Evolutionary conservation across 2,888 invertebrate genomes (phyloP).

Genomic region (Agrenia bidenticulata): DNA sequence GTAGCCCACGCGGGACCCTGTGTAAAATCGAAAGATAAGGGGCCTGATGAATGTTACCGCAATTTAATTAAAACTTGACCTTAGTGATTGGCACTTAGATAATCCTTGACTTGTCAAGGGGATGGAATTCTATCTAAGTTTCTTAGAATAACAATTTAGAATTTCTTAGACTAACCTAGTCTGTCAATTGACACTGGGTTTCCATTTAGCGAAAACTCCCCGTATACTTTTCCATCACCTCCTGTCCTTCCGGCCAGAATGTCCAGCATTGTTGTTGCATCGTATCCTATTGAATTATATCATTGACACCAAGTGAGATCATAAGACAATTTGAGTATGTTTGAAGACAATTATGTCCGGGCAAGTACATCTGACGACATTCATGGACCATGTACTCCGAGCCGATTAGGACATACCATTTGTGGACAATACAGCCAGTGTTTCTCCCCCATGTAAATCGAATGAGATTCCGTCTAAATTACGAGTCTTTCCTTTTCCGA

Average conservation of each 20-base stretch:
- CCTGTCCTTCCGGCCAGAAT: constrained; percentile 68
- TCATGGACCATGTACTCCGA: too few species aligned
- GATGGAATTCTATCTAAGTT: too few species aligned
- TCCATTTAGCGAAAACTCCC: constrained; percentile 84
- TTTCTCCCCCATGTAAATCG: constrained; percentile 87
- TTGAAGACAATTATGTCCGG: too few species aligned
- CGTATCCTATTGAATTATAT: constrained; percentile 63
- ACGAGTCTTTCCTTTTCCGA: constrained; percentile 60
- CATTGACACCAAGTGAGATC: background rate
- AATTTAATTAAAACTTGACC: too few species aligned
- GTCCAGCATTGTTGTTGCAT: constrained; percentile 80
- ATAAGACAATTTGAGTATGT: too few species aligned
- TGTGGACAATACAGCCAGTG: constrained; percentile 86
- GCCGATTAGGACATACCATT: constrained; percentile 55
- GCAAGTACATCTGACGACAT: too few species aligned
- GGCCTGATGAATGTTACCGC: too few species aligned
- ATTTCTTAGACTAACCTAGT: too few species aligned
- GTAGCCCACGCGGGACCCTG: constrained; percentile 72
- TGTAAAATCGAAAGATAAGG: too few species aligned
- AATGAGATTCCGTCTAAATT: constrained; percentile 75
- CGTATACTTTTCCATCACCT: constrained; percentile 57
- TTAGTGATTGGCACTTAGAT: too few species aligned
- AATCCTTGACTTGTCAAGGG: too few species aligned
- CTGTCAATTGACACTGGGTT: constrained; percentile 72
- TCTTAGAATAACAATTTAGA: too few species aligned